Base-by-base conservation (phyloP, 2,888 invertebrate species). In the Mactromeris polynyma region DNA sequence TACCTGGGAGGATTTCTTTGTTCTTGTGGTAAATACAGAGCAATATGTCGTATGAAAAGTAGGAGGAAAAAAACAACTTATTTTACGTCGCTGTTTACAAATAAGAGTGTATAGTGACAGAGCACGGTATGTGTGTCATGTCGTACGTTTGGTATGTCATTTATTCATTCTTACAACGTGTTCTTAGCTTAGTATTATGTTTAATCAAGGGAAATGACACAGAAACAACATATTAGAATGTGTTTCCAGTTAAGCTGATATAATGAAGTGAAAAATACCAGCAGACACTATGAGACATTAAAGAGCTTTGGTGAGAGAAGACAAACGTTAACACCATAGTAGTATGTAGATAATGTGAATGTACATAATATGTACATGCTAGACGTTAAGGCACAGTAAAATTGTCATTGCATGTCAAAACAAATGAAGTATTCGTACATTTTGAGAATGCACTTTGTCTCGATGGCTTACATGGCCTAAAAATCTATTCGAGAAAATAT, bases 141-240 rank as follows among this genome's bases (percentile, higher is more conserved):
- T 64, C n/a, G 58, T 26, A 64, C 58, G 58, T 26, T 26, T 26
- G 26, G 58, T 64, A 64, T 11, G 58, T n/a, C 58, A 6, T 64
- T 64, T 64, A 64, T 64, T 64, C 58, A 64, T 64, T 64, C 58
- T 64, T n/a, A 64, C 58, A 64, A n/a, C 58, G n/a, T 64, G 58
- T 64, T 64, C 58, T n/a, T 64, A n/a, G n/a, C 11, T 26, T 64
- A 26, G 26, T 26, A 64, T 64, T 26, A 64, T 64, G 58, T 64
- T 64, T 26, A 4, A 64, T 26, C 58, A 64, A 64, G 58, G 58
- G 26, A 64, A 64, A 64, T 64, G 58, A 64, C 58, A 64, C 58
- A 64, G 26, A 26, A 26, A 64, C 58, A 64, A 64, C 26, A 6
- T 46, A 46, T 46, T 2, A 46, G 46, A 46, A 46, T 14, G 46